Conservation (phyloP, 2,113 vertebrate species). For the Dolichallabes microphthalmus region DNA sequence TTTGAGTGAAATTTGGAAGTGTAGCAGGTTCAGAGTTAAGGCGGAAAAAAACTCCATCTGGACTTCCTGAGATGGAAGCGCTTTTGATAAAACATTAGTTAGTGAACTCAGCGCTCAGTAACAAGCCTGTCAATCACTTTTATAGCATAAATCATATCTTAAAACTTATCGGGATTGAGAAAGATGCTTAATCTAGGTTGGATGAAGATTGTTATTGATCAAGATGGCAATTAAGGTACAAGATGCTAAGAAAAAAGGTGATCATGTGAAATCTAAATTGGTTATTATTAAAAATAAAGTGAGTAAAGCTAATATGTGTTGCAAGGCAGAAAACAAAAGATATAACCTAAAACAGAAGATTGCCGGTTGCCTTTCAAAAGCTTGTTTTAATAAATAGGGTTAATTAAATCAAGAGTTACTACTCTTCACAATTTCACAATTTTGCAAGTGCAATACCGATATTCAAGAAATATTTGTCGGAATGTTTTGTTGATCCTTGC, state of each 20-base stretch:
- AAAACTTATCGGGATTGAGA: background rate
- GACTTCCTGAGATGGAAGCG: slow-evolving; percentile 36
- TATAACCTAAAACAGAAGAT: background rate
- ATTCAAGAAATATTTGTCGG: background rate
- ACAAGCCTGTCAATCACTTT: background rate
- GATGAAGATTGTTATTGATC: background rate
- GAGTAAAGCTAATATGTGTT: background rate
- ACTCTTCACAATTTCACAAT: background rate
- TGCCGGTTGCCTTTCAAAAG: slow-evolving; percentile 25
- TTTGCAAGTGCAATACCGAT: background rate
- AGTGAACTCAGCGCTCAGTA: background rate
- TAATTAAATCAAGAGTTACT: background rate
- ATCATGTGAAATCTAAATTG: background rate
- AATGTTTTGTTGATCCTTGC: slow-evolving; percentile 68
- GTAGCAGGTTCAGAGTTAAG: slow-evolving; percentile 32
- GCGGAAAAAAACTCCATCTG: slow-evolving; percentile 26
- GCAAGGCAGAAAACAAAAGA: background rate
- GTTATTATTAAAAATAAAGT: background rate
- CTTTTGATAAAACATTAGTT: slow-evolving; percentile 5
- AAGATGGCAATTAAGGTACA: background rate
- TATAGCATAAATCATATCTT: background rate
- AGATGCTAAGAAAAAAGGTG: background rate
- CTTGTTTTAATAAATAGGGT: background rate
- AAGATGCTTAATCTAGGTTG: background rate
- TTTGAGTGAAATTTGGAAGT: background rate